Percentiles rank a stretch among this genome's conserved stretches.
Evolutionary conservation across 2,113 vertebrate species (phyloP).

Genomic region (Xiphias gladius): DNA sequence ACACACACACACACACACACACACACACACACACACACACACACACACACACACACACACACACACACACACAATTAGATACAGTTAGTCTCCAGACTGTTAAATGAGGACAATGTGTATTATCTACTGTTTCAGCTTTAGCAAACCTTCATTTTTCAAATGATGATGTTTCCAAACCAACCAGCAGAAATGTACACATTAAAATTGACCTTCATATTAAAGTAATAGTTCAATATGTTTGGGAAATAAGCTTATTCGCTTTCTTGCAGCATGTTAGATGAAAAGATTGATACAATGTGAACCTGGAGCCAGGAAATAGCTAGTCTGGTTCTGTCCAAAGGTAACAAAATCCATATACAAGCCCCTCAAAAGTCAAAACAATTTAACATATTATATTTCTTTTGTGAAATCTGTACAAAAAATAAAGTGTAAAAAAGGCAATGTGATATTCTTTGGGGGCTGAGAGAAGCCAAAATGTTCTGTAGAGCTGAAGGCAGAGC

Average conservation of each 20-base stretch:
- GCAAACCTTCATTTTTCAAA: conserved; percentile 12
- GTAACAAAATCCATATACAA: background rate
- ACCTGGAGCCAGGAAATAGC: background rate
- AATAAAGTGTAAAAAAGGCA: too few species aligned
- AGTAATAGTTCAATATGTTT: background rate
- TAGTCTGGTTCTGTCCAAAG: background rate
- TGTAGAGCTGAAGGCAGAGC: too few species aligned
- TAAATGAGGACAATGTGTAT: conserved; percentile 23
- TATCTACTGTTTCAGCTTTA: conserved; percentile 21
- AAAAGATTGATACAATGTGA: background rate
- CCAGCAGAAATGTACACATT: background rate
- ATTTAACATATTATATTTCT: background rate
- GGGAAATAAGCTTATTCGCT: background rate
- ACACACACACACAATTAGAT: conserved; percentile 43
- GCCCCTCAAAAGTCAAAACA: background rate
- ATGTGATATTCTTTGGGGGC: background rate
- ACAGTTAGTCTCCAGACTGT: conserved; percentile 27
- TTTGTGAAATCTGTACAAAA: too few species aligned
- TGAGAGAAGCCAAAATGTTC: background rate
- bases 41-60: conserved; percentile 33
- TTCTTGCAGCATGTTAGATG: background rate
- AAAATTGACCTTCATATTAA: background rate
- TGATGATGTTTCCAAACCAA: conserved; percentile 12
- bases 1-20: conserved; percentile 41
- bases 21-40: conserved; percentile 38